phyloP scores from a whole-genome alignment of 2,797 vertebrate genomes.

The Smutsia temminckii region DNA sequence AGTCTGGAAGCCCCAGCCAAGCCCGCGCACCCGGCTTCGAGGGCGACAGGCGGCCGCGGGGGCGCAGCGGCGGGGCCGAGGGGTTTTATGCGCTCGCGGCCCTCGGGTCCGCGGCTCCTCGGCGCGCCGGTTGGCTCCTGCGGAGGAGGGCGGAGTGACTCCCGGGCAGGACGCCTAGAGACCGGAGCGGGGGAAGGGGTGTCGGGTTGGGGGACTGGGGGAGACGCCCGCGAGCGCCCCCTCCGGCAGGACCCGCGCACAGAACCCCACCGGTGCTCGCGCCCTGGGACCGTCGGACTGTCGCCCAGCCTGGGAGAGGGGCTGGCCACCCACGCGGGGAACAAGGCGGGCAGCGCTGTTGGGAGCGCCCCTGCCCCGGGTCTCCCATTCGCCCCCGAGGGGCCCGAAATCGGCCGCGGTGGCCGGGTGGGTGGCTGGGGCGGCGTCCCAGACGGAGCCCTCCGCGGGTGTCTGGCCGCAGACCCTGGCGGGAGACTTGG shows the following conservation, averaged over 20 bases:
- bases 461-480: neutral
- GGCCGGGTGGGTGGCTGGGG: neutral
- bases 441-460: neutral
- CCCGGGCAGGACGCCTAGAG: neutral
- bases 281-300: neutral
- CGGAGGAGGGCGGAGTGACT: conserved; percentile 57
- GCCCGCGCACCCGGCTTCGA: rapidly evolving
- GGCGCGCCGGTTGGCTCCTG: conserved; percentile 11
- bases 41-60: rapidly evolving
- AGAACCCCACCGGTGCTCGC: neutral
- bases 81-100: neutral
- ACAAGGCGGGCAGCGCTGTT: neutral
- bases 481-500: neutral
- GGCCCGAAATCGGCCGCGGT: neutral
- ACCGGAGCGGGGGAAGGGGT: no score
- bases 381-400: rapidly evolving
- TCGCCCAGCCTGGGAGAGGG: neutral
- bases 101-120: neutral
- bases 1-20: neutral
- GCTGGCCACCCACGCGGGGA: no score
- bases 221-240: neutral
- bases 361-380: neutral
- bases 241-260: neutral
- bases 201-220: neutral
- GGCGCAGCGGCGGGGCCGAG: rapidly evolving